These are phyloP conservation scores for Stegodyphus mimosarum DNA, from an alignment of 1,140 invertebrate species.

Conservation along the genomic window DNA sequence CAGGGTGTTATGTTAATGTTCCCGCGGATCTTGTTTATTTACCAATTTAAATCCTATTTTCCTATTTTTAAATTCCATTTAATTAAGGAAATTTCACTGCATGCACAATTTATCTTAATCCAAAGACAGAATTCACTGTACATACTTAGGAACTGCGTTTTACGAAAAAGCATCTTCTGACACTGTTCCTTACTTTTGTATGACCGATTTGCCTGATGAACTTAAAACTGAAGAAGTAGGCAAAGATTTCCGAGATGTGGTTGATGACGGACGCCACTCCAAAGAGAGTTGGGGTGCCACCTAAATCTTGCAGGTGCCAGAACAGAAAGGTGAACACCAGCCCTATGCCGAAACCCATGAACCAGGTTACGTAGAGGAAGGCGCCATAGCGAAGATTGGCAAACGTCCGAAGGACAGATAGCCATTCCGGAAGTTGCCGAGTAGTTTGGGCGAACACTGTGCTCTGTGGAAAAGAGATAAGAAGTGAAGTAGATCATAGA, in stretches of 20 bases:
- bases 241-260: conserved; percentile 98
- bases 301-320: conserved; percentile 98
- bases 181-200: conserved; percentile 77
- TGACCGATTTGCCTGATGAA: conserved; percentile 94
- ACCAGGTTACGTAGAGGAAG: conserved; percentile 97
- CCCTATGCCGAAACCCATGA: conserved; percentile 99
- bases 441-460: conserved; percentile 95
- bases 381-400: conserved; percentile 90
- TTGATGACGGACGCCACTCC: conserved; percentile 98
- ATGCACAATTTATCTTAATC: no score
- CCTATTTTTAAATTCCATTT: no score
- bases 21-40: no score
- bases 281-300: conserved; percentile 95
- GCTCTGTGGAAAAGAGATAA: conserved; percentile 73
- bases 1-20: no score
- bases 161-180: no score
- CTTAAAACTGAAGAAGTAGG: conserved; percentile 97
- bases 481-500: not conserved
- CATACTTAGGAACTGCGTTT: no score
- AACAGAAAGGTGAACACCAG: conserved; percentile 99
- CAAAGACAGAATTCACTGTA: no score
- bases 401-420: conserved; percentile 89
- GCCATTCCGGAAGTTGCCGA: conserved; percentile 90
- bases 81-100: no score
- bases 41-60: no score